phyloP scores from a whole-genome alignment of 64 coral and sea anemone genomes.

The Hydrozoanthus tunicans region DNA sequence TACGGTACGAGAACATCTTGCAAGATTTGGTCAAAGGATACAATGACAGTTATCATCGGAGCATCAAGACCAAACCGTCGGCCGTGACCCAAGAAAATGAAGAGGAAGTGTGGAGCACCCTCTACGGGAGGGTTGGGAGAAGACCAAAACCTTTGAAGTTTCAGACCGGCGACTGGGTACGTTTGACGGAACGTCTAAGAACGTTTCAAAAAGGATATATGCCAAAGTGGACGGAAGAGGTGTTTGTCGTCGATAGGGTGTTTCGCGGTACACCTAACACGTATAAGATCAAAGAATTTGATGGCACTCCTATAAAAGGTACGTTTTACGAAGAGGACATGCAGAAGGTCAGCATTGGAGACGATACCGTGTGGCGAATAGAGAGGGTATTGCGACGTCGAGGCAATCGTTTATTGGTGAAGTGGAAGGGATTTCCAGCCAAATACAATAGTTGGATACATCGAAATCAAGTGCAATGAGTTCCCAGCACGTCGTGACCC shows the following conservation, averaged over 20 bases:
- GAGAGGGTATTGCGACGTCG: neutral
- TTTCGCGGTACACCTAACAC: slow-evolving; percentile 33
- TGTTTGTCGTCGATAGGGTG: neutral
- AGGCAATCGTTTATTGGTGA: neutral
- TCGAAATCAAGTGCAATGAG: too few relatives aligned
- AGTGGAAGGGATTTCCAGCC: too few relatives aligned
- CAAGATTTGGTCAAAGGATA: too few relatives aligned
- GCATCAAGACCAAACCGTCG: slow-evolving; percentile 26
- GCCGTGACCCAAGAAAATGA: slow-evolving; percentile 19
- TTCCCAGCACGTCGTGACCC: too few relatives aligned
- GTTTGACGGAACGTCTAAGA: too few relatives aligned
- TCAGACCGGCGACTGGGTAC: neutral
- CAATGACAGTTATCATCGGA: slow-evolving; percentile 43
- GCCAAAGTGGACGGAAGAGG: too few relatives aligned
- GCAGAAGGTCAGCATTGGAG: too few relatives aligned
- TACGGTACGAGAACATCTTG: too few relatives aligned
- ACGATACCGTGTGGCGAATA: too few relatives aligned
- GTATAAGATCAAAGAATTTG: neutral
- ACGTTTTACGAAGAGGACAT: too few relatives aligned
- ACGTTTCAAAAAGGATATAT: too few relatives aligned
- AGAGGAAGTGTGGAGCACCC: slow-evolving; percentile 29
- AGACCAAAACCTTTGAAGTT: neutral
- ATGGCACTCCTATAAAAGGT: neutral
- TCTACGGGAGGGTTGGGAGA: neutral
- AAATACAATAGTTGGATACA: too few relatives aligned